Percentiles rank a stretch among this genome's conserved stretches.
phyloP scores from a whole-genome alignment of 2,888 invertebrate genomes.

The Caenorhabditis uteleia region DNA sequence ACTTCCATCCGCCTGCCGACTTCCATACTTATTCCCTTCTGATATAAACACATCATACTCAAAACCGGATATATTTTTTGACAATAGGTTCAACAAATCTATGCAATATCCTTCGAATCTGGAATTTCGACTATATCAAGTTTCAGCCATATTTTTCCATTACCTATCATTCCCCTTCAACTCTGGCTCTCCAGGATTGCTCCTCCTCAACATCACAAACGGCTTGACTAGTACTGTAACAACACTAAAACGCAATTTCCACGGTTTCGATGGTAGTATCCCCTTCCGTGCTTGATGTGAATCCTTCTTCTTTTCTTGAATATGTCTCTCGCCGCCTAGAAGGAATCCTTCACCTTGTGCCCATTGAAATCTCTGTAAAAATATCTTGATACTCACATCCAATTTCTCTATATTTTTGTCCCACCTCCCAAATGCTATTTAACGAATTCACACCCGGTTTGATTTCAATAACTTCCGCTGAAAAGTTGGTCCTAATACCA shows the following conservation, averaged over 20 bases:
- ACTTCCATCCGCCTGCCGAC: slow-evolving; percentile 53
- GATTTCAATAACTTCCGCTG: slow-evolving; percentile 65
- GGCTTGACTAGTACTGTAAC: slow-evolving; percentile 75
- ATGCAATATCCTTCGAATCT: slow-evolving; percentile 71
- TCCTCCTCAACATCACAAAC: slow-evolving; percentile 84
- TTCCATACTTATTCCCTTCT: slow-evolving; percentile 66
- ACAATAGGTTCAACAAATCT: slow-evolving; percentile 60
- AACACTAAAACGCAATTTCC: slow-evolving; percentile 55
- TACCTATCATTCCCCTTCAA: slow-evolving; percentile 60
- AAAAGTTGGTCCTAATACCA: slow-evolving; percentile 63
- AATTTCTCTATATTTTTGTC: neutral
- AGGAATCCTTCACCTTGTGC: slow-evolving; percentile 47
- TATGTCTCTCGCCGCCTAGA: slow-evolving; percentile 34
- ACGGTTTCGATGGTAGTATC: slow-evolving; percentile 47
- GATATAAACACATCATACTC: slow-evolving; percentile 67
- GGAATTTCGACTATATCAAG: neutral
- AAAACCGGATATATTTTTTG: slow-evolving; percentile 58
- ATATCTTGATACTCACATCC: neutral
- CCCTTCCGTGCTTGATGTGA: slow-evolving; percentile 39
- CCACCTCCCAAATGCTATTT: slow-evolving; percentile 66
- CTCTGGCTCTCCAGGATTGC: slow-evolving; percentile 56
- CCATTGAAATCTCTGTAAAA: slow-evolving; percentile 36
- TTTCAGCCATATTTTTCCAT: neutral
- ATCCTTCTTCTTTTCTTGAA: slow-evolving; percentile 44
- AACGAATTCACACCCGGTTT: slow-evolving; percentile 62